Evolutionary conservation across 2,113 vertebrate genomes (phyloP).

Genomic region (Sinocyclocheilus anophthalmus): DNA sequence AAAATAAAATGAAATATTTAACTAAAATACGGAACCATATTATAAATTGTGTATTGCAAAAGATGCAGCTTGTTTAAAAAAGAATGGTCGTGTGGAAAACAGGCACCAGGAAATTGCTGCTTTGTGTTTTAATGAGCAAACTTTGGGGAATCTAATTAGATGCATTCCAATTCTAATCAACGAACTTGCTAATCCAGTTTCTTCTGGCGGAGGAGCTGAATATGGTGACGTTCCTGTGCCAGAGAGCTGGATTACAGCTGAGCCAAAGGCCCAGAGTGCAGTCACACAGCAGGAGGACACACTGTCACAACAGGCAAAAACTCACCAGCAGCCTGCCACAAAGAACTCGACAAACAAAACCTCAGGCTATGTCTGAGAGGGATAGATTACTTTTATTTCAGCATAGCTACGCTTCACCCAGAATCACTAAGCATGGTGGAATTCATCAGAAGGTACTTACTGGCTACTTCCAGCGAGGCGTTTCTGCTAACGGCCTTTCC

Average conservation of each 20-base stretch:
- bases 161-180: constrained; percentile 67
- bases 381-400: constrained; percentile 34
- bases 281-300: constrained; percentile 15
- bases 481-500: constrained; percentile 93
- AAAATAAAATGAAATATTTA: not conserved
- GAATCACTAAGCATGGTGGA: constrained; percentile 21
- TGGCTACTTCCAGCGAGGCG: constrained; percentile 93
- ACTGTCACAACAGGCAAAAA: constrained; percentile 17
- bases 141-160: constrained; percentile 67
- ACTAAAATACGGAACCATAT: no score
- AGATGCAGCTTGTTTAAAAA: not conserved
- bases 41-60: not conserved
- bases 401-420: constrained; percentile 1
- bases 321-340: constrained; percentile 25
- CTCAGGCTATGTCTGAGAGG: constrained; percentile 32
- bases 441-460: constrained; percentile 76
- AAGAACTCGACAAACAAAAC: constrained; percentile 37
- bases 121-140: constrained; percentile 65
- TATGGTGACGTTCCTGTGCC: constrained; percentile 30
- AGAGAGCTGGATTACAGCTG: constrained; percentile 21
- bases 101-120: constrained; percentile 59
- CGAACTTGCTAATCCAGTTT: constrained; percentile 68
- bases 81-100: constrained; percentile 28
- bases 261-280: constrained; percentile 12
- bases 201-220: constrained; percentile 54